A percentile compares a stretch with the other conserved stretches of the same genome.
phyloP scores from a whole-genome alignment of 2,888 invertebrate genomes.

The Pasiphila rectangulata region DNA sequence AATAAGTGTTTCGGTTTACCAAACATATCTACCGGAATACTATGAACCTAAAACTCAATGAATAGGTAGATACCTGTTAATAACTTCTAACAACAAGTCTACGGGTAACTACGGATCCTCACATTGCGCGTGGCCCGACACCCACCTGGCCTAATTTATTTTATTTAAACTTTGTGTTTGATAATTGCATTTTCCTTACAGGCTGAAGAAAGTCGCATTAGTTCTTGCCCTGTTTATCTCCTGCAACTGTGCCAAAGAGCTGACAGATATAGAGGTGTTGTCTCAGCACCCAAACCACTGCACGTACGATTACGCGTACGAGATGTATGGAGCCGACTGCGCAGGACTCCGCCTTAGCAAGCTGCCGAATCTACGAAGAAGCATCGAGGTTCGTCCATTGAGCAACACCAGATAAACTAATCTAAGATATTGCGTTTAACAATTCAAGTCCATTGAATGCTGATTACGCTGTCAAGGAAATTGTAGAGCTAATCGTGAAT shows the following conservation, averaged over 20 bases:
- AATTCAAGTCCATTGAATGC: slow-evolving; percentile 33
- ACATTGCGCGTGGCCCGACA: too few relatives aligned
- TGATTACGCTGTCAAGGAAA: slow-evolving; percentile 23
- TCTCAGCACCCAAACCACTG: slow-evolving; percentile 63
- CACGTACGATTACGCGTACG: slow-evolving; percentile 71
- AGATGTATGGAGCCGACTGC: slow-evolving; percentile 81
- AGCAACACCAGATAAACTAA: slow-evolving; percentile 33
- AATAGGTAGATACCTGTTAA: too few relatives aligned
- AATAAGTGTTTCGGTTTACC: too few relatives aligned
- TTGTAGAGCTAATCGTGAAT: too few relatives aligned
- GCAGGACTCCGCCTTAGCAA: slow-evolving; percentile 64
- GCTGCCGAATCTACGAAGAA: slow-evolving; percentile 73
- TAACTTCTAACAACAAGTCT: too few relatives aligned
- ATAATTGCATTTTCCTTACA: slow-evolving; percentile 35
- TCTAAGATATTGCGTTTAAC: slow-evolving; percentile 29
- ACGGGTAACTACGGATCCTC: too few relatives aligned
- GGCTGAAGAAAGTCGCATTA: slow-evolving; percentile 41
- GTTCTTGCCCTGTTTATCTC: slow-evolving; percentile 39
- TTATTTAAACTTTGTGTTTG: neutral
- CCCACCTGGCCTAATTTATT: too few relatives aligned
- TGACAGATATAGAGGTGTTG: slow-evolving; percentile 63
- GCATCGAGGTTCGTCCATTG: slow-evolving; percentile 73
- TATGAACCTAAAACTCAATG: too few relatives aligned
- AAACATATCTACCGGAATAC: too few relatives aligned
- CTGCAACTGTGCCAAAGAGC: slow-evolving; percentile 44